Conservation (phyloP, 2,113 vertebrate species). For the Poeciliopsis prolifica region DNA sequence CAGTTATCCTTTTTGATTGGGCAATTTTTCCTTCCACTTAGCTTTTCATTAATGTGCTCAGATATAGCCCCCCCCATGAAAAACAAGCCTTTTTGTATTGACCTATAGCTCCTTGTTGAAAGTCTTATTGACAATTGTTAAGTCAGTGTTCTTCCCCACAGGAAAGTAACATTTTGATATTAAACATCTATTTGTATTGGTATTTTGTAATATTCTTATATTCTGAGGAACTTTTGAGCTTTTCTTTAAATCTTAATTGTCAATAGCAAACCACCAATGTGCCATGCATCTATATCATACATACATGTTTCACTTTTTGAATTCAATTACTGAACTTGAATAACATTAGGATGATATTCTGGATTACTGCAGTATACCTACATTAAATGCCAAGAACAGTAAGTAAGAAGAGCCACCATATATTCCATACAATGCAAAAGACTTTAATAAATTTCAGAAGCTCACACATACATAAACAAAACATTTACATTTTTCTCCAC, state of each 20-base stretch:
- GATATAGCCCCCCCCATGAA: too few species aligned
- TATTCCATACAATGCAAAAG: slow-evolving; percentile 84
- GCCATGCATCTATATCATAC: neutral
- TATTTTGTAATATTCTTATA: neutral
- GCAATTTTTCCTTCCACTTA: too few species aligned
- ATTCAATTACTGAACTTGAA: neutral
- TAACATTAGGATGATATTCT: neutral
- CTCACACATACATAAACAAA: slow-evolving; percentile 85
- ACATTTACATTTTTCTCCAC: slow-evolving; percentile 83
- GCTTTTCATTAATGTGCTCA: too few species aligned
- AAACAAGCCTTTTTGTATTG: too few species aligned
- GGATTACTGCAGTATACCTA: neutral
- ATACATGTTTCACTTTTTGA: neutral
- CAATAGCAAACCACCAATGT: neutral
- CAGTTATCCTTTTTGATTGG: too few species aligned
- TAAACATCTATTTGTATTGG: neutral
- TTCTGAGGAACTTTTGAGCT: neutral
- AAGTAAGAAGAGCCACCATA: slow-evolving; percentile 78
- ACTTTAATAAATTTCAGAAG: slow-evolving; percentile 87
- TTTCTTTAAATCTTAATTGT: neutral
- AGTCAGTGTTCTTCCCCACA: too few species aligned
- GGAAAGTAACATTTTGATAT: too few species aligned
- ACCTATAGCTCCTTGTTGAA: too few species aligned
- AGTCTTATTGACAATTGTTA: too few species aligned
- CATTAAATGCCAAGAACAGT: slow-evolving; percentile 31